A percentile compares a stretch with the other conserved stretches of the same genome.
phyloP scores from a whole-genome alignment of 1,140 invertebrate genomes.

The Liolophura sinensis region DNA sequence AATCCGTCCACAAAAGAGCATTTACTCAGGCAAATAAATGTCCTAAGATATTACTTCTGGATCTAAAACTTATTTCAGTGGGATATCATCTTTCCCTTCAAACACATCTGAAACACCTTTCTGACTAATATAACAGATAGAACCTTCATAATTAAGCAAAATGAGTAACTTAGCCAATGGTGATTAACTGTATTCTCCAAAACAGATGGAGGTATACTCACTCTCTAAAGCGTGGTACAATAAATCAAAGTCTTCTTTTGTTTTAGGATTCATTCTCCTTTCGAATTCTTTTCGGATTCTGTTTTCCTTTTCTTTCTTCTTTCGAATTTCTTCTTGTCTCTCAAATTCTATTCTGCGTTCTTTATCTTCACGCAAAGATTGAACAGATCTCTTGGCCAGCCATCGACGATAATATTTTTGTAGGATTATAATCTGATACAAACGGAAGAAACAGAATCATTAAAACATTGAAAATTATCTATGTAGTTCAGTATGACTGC shows the following conservation, averaged over 20 bases:
- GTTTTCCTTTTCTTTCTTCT: constrained; percentile 57
- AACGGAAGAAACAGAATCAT: not conserved
- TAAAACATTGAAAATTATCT: no score
- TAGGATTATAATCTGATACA: constrained; percentile 23
- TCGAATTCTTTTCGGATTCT: constrained; percentile 56
- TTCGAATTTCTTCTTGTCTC: constrained; percentile 46
- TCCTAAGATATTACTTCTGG: no score
- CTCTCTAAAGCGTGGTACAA: constrained; percentile 58
- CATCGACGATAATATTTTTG: constrained; percentile 45
- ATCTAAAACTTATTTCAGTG: no score
- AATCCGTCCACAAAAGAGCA: no score
- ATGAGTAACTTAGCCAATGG: no score
- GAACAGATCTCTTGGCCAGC: constrained; percentile 32
- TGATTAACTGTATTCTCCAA: no score
- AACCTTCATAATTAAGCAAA: no score
- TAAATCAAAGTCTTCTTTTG: constrained; percentile 59
- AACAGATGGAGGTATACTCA: constrained; percentile 25
- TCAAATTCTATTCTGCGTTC: constrained; percentile 52
- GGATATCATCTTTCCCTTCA: no score
- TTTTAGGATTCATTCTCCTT: constrained; percentile 58
- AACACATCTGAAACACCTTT: no score
- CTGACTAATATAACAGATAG: no score
- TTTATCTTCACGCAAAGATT: constrained; percentile 37
- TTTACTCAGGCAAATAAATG: no score
- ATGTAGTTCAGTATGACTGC: no score